Base-by-base conservation (phyloP, 2,888 invertebrate species). In the Drosophila prostipennis region DNA sequence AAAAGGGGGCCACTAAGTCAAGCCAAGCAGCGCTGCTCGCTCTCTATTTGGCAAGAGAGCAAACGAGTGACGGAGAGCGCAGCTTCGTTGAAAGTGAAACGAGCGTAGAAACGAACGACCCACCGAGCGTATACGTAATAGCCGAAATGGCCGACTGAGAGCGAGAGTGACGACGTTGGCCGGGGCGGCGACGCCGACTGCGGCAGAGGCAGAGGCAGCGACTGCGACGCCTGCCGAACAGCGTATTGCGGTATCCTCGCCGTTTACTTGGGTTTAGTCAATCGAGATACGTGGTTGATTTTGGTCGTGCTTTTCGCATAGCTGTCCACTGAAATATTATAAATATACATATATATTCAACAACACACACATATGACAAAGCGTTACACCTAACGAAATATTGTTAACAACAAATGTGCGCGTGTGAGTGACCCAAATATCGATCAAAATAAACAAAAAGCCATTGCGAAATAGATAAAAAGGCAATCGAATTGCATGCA, bases 231-330 rank as follows among this genome's bases (percentile, higher is more conserved):
- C 72, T 61, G 46, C 46, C n/a, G 29, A 46, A 29, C 73, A 79
- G 77, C 87, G 78, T 83, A 83, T 88, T 74, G 80, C 77, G 79
- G 83, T 89, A 91, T 92, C 91, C 91, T 91, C 84, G 91, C 86
- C 90, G 84, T 89, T 90, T 89, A 89, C 89, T 91, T 89, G 86
- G 86, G 87, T 87, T 92, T 91, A 92, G 92, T 92, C 91, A 91
- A 91, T 92, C 92, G 91, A 91, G 90, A 89, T 90, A 91, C 92
- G 92, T 90, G 91, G 91, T 91, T 90, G 91, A 89, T 90, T 89
- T 88, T 90, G 91, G 92, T 92, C 90, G 92, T 91, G 91, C 90
- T 91, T 87, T 90, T 88, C 84, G 87, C 83, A 78, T 79, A 78
- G 80, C 79, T 51, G 70, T 59, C 72, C 54, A 68, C 54, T 48